Base-by-base conservation (phyloP, 2,113 vertebrate genomes). In the Cervus canadensis region DNA sequence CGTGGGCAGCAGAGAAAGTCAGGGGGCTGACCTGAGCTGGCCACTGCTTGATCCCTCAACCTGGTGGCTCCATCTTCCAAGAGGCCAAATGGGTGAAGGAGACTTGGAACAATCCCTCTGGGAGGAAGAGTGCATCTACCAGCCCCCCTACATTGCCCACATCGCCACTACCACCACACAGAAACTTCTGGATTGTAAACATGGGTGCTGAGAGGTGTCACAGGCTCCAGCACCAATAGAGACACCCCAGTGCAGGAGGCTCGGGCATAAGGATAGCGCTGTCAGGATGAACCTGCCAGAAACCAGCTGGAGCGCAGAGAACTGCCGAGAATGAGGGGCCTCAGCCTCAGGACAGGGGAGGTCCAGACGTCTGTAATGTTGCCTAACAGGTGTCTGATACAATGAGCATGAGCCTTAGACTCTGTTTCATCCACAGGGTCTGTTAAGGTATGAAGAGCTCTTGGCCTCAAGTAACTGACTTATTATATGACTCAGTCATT, bases 351-450 rank as follows among this genome's bases (percentile, higher is more conserved):
- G 78, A 88, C 7, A 52, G 21, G 45, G 83, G 56, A 28, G 15
- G 50, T 54, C 30, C 1, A 25, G 82, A 45, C 4, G 5, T 43
- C 40, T n/a, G 19, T 45, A 19, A 57, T 0, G 13, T 76, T 2
- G 28, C 25, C 76, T 7, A 15, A 6, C 0, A 0, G 26, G 23
- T 28, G 12, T 54, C 64, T 43, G 25, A n/a, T 8, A 52, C 15
- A 28, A 4, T 26, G 62, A 54, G n/a, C 0, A 4, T n/a, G 19
- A 57, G 45, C 12, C 67, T 56, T 10, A 82, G 79, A 52, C 50
- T 23, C 30, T n/a, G 45, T 78, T 90, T 78, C 30, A 40, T 21
- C 21, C 9, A 12, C 50, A 91, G 36, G 5, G 50, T 62, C 82
- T 83, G 50, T 36, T 60, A 60, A 90, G 16, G 90, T 45, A 16